Evolutionary conservation across 2,113 vertebrate genomes (phyloP).

Genomic region (Salvator merianae): DNA sequence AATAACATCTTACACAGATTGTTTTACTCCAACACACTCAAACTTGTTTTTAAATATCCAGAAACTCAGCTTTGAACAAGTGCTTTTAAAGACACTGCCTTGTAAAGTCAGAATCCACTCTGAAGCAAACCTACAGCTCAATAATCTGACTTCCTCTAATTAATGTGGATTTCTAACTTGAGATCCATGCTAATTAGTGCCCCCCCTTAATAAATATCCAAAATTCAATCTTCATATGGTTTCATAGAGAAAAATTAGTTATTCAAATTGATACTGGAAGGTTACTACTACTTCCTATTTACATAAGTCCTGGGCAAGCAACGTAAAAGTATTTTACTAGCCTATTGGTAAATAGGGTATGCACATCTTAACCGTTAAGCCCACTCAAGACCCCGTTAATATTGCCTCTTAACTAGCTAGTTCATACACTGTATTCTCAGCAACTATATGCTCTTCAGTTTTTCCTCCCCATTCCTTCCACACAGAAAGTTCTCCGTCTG

Average conservation of each 20-base stretch:
- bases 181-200: not conserved
- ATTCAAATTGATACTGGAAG: not conserved
- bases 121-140: not conserved
- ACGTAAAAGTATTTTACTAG: not conserved
- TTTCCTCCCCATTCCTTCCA: not conserved
- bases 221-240: not conserved
- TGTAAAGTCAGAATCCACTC: not conserved
- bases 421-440: not conserved
- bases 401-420: not conserved
- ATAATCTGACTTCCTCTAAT: not conserved
- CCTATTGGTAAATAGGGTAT: not conserved
- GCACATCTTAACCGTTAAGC: not conserved
- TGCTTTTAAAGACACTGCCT: not conserved
- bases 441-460: not conserved
- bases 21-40: not conserved
- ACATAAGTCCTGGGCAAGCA: not conserved
- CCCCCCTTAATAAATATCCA: not conserved
- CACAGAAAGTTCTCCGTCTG: not conserved
- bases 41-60: not conserved
- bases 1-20: slow-evolving; percentile 16
- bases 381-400: not conserved
- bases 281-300: not conserved
- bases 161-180: not conserved
- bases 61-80: not conserved
- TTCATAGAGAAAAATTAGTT: not conserved